Conservation (phyloP, 2,888 invertebrate species). For the Sphaerophoria rueppellii region DNA sequence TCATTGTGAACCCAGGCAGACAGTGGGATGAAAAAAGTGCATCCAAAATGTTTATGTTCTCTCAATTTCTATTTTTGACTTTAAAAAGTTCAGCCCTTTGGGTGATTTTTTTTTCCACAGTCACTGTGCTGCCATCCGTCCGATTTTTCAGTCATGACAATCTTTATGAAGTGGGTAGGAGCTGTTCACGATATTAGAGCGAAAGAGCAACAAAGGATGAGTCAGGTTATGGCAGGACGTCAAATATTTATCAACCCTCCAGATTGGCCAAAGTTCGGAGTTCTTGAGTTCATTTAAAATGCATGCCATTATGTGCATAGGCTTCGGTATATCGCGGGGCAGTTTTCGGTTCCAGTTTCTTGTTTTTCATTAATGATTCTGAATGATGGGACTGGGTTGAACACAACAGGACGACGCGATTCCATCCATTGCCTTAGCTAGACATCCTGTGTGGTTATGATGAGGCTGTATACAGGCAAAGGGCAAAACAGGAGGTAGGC, state of each 20-base stretch:
- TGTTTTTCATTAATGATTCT: constrained; percentile 68
- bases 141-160: constrained; percentile 26
- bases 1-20: constrained; percentile 22
- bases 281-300: constrained; percentile 67
- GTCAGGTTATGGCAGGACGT: constrained; percentile 62
- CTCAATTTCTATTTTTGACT: not conserved
- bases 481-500: constrained; percentile 15
- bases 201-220: constrained; percentile 34
- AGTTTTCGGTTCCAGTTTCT: constrained; percentile 23
- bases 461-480: constrained; percentile 44
- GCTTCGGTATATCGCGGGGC: constrained; percentile 20
- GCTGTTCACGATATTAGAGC: not conserved
- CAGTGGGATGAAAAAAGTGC: constrained; percentile 29
- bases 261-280: constrained; percentile 66
- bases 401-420: constrained; percentile 59
- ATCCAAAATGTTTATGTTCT: not conserved
- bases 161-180: constrained; percentile 31
- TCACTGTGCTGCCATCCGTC: constrained; percentile 15
- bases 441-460: constrained; percentile 47
- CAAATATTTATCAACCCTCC: constrained; percentile 66
- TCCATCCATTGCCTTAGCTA: constrained; percentile 28
- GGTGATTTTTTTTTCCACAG: constrained; percentile 16
- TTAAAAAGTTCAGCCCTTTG: too few relatives aligned
- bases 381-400: constrained; percentile 40
- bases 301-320: constrained; percentile 65